Percentiles rank a stretch among this genome's conserved stretches.
phyloP scores from a whole-genome alignment of 1,140 invertebrate species.

The Melanaphis sacchari region DNA sequence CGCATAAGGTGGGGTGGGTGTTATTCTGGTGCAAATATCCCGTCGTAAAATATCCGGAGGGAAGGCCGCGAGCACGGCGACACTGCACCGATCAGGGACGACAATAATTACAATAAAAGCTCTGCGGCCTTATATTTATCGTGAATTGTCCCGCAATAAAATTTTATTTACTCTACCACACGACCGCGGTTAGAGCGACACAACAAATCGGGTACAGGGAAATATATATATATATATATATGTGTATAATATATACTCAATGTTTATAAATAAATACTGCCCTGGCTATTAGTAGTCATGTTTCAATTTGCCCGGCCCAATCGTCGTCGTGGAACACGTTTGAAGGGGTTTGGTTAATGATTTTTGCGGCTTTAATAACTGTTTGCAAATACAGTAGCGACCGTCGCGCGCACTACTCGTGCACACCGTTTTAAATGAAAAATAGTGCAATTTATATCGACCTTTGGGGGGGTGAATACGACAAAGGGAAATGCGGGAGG shows the following conservation, averaged over 20 bases:
- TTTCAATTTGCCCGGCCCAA: slow-evolving; percentile 30
- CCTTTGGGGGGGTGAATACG: too few species aligned
- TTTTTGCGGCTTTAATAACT: slow-evolving; percentile 40
- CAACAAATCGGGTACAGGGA: neutral
- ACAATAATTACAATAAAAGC: slow-evolving; percentile 56
- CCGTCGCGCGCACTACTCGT: neutral
- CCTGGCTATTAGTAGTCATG: neutral
- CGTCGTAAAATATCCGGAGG: slow-evolving; percentile 40
- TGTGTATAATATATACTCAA: neutral
- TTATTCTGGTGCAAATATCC: slow-evolving; percentile 17
- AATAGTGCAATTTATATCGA: neutral
- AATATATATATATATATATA: neutral
- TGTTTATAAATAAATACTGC: neutral
- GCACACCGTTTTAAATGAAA: neutral
- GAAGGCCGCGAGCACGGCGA: neutral
- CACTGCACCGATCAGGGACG: slow-evolving; percentile 33
- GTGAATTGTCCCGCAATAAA: slow-evolving; percentile 41
- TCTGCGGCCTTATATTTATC: slow-evolving; percentile 42
- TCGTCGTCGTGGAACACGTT: neutral
- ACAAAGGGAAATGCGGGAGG: neutral
- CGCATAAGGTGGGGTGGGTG: neutral
- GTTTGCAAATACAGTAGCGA: neutral
- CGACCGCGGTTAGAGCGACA: neutral
- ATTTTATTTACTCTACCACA: slow-evolving; percentile 41
- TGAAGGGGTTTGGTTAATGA: slow-evolving; percentile 37